phyloP scores from a whole-genome alignment of 1,140 invertebrate genomes.

The Rhagoletis pomonella region DNA sequence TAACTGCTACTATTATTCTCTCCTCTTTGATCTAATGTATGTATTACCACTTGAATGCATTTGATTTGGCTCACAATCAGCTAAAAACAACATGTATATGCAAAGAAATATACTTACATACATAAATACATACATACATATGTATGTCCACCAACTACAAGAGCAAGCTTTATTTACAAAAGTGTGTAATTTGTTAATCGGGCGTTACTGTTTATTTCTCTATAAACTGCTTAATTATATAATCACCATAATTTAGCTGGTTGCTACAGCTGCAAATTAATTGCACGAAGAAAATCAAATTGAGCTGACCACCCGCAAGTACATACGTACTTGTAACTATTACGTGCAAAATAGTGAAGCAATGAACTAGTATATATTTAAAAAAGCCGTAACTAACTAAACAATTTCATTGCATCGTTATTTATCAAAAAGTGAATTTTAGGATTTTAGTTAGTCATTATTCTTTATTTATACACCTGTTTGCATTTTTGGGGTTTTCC shows the following conservation, averaged over 20 bases:
- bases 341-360: too few species aligned
- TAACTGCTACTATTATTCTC: conserved; percentile 47
- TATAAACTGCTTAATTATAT: conserved; percentile 41
- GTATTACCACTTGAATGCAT: neutral
- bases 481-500: too few species aligned
- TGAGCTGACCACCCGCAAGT: conserved; percentile 18
- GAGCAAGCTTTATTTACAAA: neutral
- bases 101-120: neutral
- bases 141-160: too few species aligned
- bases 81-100: neutral
- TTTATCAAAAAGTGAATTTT: too few species aligned
- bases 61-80: neutral
- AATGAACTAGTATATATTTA: too few species aligned
- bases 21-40: conserved; percentile 6
- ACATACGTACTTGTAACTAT: too few species aligned
- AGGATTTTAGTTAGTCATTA: too few species aligned
- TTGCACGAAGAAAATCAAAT: conserved; percentile 22
- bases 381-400: too few species aligned
- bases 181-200: conserved; percentile 28
- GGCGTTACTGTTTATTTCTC: conserved; percentile 49
- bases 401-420: too few species aligned
- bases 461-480: too few species aligned
- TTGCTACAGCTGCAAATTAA: conserved; percentile 23
- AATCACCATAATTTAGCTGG: conserved; percentile 23
- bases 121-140: neutral